Evolutionary conservation across 1,140 invertebrate species (phyloP).

Genomic region (Medauroidea extradentata): DNA sequence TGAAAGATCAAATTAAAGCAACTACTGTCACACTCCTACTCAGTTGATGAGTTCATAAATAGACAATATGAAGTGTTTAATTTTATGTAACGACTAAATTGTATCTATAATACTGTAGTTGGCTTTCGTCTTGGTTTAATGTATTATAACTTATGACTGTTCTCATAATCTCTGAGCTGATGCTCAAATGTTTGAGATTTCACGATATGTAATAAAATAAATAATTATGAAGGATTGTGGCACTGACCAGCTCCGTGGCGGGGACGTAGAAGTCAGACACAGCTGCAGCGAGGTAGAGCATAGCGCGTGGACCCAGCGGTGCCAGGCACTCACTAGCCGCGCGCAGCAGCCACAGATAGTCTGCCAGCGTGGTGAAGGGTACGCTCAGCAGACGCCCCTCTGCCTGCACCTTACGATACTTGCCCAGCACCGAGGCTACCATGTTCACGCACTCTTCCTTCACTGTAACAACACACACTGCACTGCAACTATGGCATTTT

Average conservation of each 20-base stretch:
- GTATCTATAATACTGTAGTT: too few relatives aligned
- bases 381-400: slow-evolving; percentile 66
- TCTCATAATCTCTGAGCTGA: too few relatives aligned
- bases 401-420: slow-evolving; percentile 64
- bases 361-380: slow-evolving; percentile 78
- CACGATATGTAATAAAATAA: too few relatives aligned
- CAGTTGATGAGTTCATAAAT: too few relatives aligned
- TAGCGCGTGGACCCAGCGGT: slow-evolving; percentile 57
- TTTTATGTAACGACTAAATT: not conserved
- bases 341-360: slow-evolving; percentile 90
- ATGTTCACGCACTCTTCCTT: slow-evolving; percentile 63
- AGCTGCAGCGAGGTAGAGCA: slow-evolving; percentile 94
- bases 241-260: slow-evolving; percentile 79
- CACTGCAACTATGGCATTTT: too few relatives aligned
- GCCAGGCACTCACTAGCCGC: slow-evolving; percentile 72
- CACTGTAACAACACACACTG: slow-evolving; percentile 46
- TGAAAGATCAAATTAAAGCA: too few relatives aligned
- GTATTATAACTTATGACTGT: too few relatives aligned
- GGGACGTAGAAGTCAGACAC: slow-evolving; percentile 99
- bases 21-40: too few relatives aligned
- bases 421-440: slow-evolving; percentile 60
- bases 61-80: slow-evolving; percentile 1
- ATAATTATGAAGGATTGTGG: too few relatives aligned
- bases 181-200: too few relatives aligned
- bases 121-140: too few relatives aligned